Percentiles rank a stretch among this genome's conserved stretches.
phyloP scores from a whole-genome alignment of 2,113 vertebrate genomes.

The Stictonetta naevosa region DNA sequence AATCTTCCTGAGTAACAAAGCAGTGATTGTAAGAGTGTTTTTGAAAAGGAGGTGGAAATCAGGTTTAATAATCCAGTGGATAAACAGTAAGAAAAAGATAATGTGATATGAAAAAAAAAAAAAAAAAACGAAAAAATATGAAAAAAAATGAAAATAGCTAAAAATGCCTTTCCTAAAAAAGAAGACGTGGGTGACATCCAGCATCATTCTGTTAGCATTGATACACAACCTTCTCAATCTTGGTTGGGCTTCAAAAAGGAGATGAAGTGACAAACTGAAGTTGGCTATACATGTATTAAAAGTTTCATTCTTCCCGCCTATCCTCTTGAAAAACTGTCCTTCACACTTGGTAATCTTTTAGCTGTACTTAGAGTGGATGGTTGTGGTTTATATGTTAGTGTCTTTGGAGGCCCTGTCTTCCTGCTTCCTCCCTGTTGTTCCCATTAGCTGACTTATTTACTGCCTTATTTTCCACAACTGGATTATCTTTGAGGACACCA shows the following conservation, averaged over 20 bases:
- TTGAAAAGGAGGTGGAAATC: not conserved
- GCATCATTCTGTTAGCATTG: not conserved
- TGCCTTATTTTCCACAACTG: not conserved
- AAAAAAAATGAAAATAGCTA: not conserved
- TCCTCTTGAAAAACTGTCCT: not conserved
- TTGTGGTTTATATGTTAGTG: not conserved
- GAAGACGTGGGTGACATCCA: not conserved
- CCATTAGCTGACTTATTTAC: not conserved
- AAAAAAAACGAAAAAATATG: no score
- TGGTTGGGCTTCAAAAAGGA: not conserved
- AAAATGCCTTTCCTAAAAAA: not conserved
- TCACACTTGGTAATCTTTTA: not conserved
- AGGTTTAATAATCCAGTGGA: not conserved
- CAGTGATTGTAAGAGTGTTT: not conserved
- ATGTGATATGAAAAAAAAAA: not conserved
- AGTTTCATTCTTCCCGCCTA: not conserved
- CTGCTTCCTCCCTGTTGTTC: not conserved
- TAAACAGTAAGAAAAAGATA: not conserved
- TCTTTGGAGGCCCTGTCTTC: not conserved
- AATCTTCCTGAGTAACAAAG: not conserved
- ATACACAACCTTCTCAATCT: not conserved
- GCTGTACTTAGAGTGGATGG: not conserved
- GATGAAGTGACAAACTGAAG: not conserved
- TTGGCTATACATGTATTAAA: not conserved
- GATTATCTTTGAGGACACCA: not conserved